A percentile compares a stretch with the other conserved stretches of the same genome.
These are phyloP conservation scores for Mormoops blainvillei DNA, from an alignment of 2,113 vertebrate genomes.

Conservation along the genomic window DNA sequence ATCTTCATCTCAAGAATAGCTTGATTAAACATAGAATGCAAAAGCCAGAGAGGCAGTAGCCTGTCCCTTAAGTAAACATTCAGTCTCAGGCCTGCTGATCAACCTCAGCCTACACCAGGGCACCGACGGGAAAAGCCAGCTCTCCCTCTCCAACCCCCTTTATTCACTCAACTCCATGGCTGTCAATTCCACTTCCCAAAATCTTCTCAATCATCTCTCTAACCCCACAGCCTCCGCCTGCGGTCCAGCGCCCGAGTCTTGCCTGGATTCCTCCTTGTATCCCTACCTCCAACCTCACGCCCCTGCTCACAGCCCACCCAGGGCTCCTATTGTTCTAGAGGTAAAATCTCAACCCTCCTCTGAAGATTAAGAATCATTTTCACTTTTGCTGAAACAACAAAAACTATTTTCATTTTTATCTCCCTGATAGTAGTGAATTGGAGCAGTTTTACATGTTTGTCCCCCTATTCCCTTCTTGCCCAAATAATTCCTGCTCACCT, in stretches of 20 bases:
- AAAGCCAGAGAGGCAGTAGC: not conserved
- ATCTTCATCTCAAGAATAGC: not conserved
- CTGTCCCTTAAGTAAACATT: not conserved
- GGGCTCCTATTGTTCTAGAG: not conserved
- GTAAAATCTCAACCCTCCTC: not conserved
- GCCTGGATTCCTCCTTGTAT: not conserved
- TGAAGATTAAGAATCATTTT: not conserved
- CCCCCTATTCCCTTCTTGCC: not conserved
- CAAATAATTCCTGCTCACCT: not conserved
- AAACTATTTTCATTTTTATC: not conserved
- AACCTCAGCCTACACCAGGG: too few species aligned
- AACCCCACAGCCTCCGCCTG: not conserved
- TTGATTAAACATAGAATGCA: not conserved
- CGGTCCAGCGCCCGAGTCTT: fast-evolving
- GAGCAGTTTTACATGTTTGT: not conserved
- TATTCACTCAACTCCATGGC: not conserved
- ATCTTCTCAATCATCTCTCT: not conserved
- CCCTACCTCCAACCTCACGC: not conserved
- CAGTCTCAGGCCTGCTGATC: not conserved
- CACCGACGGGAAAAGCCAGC: not conserved
- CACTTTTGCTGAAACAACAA: not conserved
- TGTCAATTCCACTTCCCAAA: not conserved
- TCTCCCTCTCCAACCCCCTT: fast-evolving
- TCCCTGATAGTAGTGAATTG: not conserved
- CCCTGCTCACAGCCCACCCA: not conserved